Base-by-base conservation (phyloP, 2,113 vertebrate genomes). In the Ancistrus triradiatus region DNA sequence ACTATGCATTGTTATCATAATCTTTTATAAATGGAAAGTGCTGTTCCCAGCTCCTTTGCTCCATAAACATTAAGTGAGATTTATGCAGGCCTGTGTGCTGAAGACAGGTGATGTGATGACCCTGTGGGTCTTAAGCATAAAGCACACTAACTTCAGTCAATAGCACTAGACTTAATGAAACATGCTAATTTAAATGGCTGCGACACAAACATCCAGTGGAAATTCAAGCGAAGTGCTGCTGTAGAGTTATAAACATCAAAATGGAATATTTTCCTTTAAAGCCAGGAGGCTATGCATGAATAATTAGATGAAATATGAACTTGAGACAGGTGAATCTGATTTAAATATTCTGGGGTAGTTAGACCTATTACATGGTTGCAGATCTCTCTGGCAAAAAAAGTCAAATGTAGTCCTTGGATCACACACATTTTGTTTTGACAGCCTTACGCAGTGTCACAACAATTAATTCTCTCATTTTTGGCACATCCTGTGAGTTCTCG, bases 241-340 rank as follows among this genome's bases (percentile, higher is more conserved):
- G 59, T 51, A 48, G 35, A 61, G 74, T 72, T 69, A 46, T 52
- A 22, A 13, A 66, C 55, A 10, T 57, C 4, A 15, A 49, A 64
- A 74, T 72, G 59, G 53, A 59, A 37, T 33, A 38, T 67, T 72
- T 47, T 66, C 59, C 72, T 81, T 69, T 72, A 52, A 66, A 59
- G 17, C 64, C 55, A 57, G 52, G 77, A 77, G 76, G 70, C 65
- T 69, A 49, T 80, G 68, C 63, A 79, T 82, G 77, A 75, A 60
- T 66, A 68, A 80, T 77, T 77, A 78, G 63, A 63, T 74, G 52
- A 74, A 63, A 66, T 80, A 50, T 72, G 56, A 64, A 31, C 56
- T 68, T 47, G 28, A 64, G 49, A 64, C 33, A 63, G 69, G 7
- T 74, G 59, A 76, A 58, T 80, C 74, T 42, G 66, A 61, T 51